phyloP scores from a whole-genome alignment of 1,140 invertebrate species.

The Delia radicum region DNA sequence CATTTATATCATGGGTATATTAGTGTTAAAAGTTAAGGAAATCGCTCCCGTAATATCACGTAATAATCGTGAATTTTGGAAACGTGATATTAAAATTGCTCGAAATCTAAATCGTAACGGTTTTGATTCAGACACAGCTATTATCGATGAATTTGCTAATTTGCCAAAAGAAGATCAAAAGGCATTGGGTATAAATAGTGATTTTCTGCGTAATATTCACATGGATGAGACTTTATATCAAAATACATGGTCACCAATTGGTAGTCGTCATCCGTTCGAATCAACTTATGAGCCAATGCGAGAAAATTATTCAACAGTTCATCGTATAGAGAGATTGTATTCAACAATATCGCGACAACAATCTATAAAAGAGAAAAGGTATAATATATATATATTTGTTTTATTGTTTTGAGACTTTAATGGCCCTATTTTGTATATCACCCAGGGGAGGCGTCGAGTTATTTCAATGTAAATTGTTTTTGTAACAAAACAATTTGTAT shows the following conservation, averaged over 20 bases:
- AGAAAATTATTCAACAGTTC: slow-evolving; percentile 38
- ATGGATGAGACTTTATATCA: slow-evolving; percentile 42
- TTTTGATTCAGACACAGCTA: slow-evolving; percentile 36
- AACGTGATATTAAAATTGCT: slow-evolving; percentile 66
- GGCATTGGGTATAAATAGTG: slow-evolving; percentile 34
- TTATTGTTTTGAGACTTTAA: neutral
- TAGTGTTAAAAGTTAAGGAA: slow-evolving; percentile 76
- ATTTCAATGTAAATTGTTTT: too few species aligned
- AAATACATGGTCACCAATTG: slow-evolving; percentile 49
- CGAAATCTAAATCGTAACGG: slow-evolving; percentile 59
- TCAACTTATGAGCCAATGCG: slow-evolving; percentile 18
- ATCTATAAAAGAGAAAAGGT: slow-evolving; percentile 24
- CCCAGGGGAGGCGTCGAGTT: too few species aligned
- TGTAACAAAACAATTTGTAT: too few species aligned
- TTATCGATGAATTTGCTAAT: slow-evolving; percentile 47
- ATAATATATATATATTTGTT: too few species aligned
- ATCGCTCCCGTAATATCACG: slow-evolving; percentile 64
- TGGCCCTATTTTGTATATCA: neutral
- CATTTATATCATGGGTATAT: slow-evolving; percentile 68
- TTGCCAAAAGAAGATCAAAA: slow-evolving; percentile 39
- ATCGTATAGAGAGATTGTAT: slow-evolving; percentile 44
- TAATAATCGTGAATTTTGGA: slow-evolving; percentile 66
- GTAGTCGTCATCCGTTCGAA: slow-evolving; percentile 37
- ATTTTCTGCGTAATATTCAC: slow-evolving; percentile 36
- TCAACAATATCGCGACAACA: slow-evolving; percentile 31